phyloP scores from a whole-genome alignment of 2,113 vertebrate species.

The Heterochromis multidens region DNA sequence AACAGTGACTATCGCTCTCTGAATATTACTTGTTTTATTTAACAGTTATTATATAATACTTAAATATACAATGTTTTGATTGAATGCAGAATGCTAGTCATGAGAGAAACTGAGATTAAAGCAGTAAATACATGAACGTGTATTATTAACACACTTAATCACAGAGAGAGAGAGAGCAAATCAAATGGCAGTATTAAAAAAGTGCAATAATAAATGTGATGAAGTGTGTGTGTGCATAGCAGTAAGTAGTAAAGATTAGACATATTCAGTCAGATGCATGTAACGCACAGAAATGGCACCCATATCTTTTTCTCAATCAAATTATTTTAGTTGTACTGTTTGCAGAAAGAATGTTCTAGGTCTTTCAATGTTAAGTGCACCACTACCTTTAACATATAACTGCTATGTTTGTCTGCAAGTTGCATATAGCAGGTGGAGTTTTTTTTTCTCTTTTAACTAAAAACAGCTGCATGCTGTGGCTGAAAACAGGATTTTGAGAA shows the following conservation, averaged over 20 bases:
- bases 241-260: background rate
- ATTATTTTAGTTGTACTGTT: background rate
- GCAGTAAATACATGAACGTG: background rate
- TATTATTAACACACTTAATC: background rate
- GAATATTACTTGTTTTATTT: conserved; percentile 20
- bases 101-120: background rate
- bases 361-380: background rate
- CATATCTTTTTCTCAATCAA: background rate
- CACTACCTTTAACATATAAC: background rate
- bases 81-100: background rate
- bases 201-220: background rate
- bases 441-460: background rate
- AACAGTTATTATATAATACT: background rate
- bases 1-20: background rate
- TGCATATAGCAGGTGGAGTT: background rate
- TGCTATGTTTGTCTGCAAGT: background rate
- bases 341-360: background rate
- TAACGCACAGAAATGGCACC: background rate
- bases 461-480: background rate
- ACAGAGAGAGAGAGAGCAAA: background rate
- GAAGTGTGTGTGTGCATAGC: background rate
- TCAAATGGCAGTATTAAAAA: background rate
- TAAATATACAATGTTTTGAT: background rate
- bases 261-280: background rate
- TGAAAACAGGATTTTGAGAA: background rate